phyloP scores from a whole-genome alignment of 2,888 invertebrate genomes.

The Torymus tubicola region DNA sequence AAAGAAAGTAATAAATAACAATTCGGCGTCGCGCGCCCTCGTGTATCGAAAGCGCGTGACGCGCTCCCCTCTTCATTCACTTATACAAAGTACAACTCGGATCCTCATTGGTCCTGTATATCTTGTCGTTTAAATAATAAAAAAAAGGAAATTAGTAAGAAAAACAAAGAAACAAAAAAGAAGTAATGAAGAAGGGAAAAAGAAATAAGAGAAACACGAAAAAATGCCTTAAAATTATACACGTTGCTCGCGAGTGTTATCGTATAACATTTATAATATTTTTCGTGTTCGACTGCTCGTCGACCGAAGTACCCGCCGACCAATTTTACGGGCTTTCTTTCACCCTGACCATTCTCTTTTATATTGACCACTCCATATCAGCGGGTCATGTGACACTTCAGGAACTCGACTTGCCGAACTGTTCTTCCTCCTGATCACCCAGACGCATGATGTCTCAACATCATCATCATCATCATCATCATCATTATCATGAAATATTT shows the following conservation, averaged over 20 bases:
- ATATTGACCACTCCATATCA: too few relatives aligned
- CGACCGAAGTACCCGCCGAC: neutral
- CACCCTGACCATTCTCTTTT: too few relatives aligned
- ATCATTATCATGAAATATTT: too few relatives aligned
- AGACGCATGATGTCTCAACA: too few relatives aligned
- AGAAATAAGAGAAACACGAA: constrained; percentile 29
- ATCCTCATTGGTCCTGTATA: constrained; percentile 20
- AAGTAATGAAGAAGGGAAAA: neutral
- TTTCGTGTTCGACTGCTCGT: neutral
- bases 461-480: too few relatives aligned
- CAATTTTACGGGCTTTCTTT: neutral
- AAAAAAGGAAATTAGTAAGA: constrained; percentile 22
- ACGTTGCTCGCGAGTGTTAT: constrained; percentile 37
- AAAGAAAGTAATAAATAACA: constrained; percentile 59
- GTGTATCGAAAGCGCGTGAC: neutral
- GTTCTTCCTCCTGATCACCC: too few relatives aligned
- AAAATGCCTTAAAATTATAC: constrained; percentile 50
- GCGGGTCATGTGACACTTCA: too few relatives aligned
- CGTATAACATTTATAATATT: neutral
- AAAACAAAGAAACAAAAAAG: neutral
- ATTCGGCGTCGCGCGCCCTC: neutral
- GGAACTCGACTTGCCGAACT: too few relatives aligned
- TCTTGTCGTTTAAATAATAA: constrained; percentile 51
- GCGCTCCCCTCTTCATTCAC: constrained; percentile 13
- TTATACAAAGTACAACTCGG: constrained; percentile 40